phyloP scores from a whole-genome alignment of 2,888 invertebrate genomes.

The Pemphredon lugubris region DNA sequence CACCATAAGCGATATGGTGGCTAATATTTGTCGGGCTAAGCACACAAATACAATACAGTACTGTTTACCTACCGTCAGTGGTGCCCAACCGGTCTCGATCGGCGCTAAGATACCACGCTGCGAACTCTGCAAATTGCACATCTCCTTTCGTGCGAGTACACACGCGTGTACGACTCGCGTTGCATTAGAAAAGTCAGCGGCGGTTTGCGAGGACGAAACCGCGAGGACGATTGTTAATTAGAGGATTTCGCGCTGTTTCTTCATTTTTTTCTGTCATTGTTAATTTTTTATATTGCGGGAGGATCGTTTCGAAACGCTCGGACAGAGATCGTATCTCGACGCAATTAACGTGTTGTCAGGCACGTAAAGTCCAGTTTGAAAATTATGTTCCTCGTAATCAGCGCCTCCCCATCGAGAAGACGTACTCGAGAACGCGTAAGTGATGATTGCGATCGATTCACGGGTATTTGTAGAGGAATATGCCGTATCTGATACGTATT shows the following conservation, averaged over 20 bases:
- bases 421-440: slow-evolving; percentile 37
- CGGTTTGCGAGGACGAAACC: neutral
- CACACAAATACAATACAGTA: slow-evolving; percentile 78
- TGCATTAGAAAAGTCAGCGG: neutral
- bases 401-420: slow-evolving; percentile 27
- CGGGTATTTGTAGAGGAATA: slow-evolving; percentile 42
- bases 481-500: slow-evolving; percentile 35
- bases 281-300: neutral
- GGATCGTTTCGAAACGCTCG: neutral
- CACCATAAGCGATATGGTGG: slow-evolving; percentile 80
- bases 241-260: neutral
- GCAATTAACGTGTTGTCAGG: neutral
- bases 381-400: slow-evolving; percentile 26
- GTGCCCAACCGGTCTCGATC: slow-evolving; percentile 65
- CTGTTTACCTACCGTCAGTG: slow-evolving; percentile 73
- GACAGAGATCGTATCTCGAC: neutral
- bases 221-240: neutral
- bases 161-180: neutral
- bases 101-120: slow-evolving; percentile 15
- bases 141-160: neutral
- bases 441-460: slow-evolving; percentile 41
- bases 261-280: neutral
- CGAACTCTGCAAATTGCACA: neutral
- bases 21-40: slow-evolving; percentile 79
- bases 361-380: neutral